Percentiles rank a stretch among this genome's conserved stretches.
Conservation (phyloP, 1,140 invertebrate genomes). For the Sogatella furcifera region DNA sequence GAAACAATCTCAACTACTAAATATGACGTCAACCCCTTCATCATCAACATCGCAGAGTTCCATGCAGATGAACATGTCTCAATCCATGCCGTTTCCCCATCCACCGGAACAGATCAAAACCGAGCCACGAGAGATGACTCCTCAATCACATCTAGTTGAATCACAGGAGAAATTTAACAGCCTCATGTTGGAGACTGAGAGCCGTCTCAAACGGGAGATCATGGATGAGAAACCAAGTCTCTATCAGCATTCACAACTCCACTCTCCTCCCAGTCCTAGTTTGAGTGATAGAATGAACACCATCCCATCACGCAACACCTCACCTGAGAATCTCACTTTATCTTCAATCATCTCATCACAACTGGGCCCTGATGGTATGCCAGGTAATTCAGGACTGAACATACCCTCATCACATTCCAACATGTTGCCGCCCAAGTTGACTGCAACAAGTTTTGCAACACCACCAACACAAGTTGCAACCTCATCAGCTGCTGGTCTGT, state of each 20-base stretch:
- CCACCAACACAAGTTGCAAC: slow-evolving; percentile 41
- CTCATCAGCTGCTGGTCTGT: slow-evolving; percentile 32
- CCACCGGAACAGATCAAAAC: slow-evolving; percentile 35
- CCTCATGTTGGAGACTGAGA: slow-evolving; percentile 31
- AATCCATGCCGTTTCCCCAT: slow-evolving; percentile 12
- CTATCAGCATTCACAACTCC: slow-evolving; percentile 38
- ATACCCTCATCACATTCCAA: slow-evolving; percentile 31
- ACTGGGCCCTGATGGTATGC: slow-evolving; percentile 41
- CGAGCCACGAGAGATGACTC: slow-evolving; percentile 40
- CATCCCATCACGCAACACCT: slow-evolving; percentile 29
- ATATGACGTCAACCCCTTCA: slow-evolving; percentile 11
- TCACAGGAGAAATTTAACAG: slow-evolving; percentile 39
- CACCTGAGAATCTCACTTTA: slow-evolving; percentile 49
- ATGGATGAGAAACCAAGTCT: slow-evolving; percentile 39
- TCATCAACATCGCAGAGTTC: slow-evolving; percentile 15
- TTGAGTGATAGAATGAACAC: slow-evolving; percentile 37
- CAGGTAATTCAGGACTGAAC: slow-evolving; percentile 40
- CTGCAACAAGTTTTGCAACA: slow-evolving; percentile 55
- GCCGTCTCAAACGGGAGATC: slow-evolving; percentile 22
- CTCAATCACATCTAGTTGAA: slow-evolving; percentile 28
- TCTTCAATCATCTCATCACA: slow-evolving; percentile 58
- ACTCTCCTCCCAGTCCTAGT: slow-evolving; percentile 45
- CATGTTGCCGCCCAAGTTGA: slow-evolving; percentile 61
- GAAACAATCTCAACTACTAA: slow-evolving; percentile 20
- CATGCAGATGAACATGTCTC: slow-evolving; percentile 18